phyloP scores from a whole-genome alignment of 2,888 invertebrate genomes.

The Pseudoips prasinana region DNA sequence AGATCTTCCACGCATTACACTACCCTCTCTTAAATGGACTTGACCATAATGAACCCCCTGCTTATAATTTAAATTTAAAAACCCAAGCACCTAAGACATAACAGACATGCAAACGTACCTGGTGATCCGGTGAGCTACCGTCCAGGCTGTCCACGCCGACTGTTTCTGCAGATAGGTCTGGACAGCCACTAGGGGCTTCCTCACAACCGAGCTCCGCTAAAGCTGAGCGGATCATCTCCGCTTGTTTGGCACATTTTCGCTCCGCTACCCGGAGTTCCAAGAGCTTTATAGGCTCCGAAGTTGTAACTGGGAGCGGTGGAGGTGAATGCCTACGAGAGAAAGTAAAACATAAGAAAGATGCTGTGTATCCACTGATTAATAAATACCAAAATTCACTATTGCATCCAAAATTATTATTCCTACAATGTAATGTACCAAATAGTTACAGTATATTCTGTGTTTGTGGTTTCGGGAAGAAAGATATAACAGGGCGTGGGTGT shows the following conservation, averaged over 20 bases:
- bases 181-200: slow-evolving; percentile 92
- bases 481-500: no score
- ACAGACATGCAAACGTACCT: slow-evolving; percentile 65
- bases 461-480: no score
- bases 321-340: slow-evolving; percentile 63
- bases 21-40: no score
- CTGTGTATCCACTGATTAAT: no score
- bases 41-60: no score
- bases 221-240: slow-evolving; percentile 92
- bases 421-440: no score
- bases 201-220: slow-evolving; percentile 93
- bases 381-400: no score
- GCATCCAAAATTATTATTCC: no score
- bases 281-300: slow-evolving; percentile 86
- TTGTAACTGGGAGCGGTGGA: slow-evolving; percentile 71
- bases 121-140: slow-evolving; percentile 84
- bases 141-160: slow-evolving; percentile 83
- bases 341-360: no score
- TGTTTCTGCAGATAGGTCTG: slow-evolving; percentile 90
- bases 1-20: no score
- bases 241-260: slow-evolving; percentile 90
- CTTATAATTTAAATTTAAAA: not conserved
- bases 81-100: not conserved
- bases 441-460: no score
- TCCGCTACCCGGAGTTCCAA: slow-evolving; percentile 91